These are phyloP conservation scores for Nicator chloris DNA, from an alignment of 2,113 vertebrate species.

Conservation along the genomic window DNA sequence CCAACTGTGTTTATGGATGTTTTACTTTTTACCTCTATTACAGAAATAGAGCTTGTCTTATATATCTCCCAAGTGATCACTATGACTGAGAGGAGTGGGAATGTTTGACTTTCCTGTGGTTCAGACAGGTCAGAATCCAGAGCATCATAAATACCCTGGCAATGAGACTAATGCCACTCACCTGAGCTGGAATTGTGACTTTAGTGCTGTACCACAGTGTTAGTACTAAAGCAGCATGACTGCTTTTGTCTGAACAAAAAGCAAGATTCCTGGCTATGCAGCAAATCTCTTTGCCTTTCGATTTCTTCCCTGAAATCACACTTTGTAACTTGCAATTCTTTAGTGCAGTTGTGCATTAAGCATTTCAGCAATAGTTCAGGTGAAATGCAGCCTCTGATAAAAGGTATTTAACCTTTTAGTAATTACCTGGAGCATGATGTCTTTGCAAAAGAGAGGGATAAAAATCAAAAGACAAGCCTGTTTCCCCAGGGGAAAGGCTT, in stretches of 20 bases:
- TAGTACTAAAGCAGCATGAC: neutral
- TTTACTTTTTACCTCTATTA: neutral
- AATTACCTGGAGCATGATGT: neutral
- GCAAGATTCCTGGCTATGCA: neutral
- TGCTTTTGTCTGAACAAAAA: neutral
- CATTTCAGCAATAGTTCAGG: neutral
- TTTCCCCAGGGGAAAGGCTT: neutral
- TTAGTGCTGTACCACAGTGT: neutral
- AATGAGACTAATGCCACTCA: neutral
- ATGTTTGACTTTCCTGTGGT: neutral
- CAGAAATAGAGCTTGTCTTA: neutral
- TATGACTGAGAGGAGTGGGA: neutral
- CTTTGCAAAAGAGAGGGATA: neutral
- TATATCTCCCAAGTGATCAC: neutral
- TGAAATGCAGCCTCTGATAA: neutral
- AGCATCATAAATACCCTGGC: neutral
- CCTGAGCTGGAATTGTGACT: neutral
- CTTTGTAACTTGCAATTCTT: neutral
- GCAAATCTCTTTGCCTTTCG: neutral
- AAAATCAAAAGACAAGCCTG: neutral
- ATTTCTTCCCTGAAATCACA: neutral
- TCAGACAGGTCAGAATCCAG: neutral
- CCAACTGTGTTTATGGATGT: neutral
- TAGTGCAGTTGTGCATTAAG: neutral
- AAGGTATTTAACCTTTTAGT: neutral